Conservation (phyloP, 2,888 invertebrate species). For the Maniola hyperantus region DNA sequence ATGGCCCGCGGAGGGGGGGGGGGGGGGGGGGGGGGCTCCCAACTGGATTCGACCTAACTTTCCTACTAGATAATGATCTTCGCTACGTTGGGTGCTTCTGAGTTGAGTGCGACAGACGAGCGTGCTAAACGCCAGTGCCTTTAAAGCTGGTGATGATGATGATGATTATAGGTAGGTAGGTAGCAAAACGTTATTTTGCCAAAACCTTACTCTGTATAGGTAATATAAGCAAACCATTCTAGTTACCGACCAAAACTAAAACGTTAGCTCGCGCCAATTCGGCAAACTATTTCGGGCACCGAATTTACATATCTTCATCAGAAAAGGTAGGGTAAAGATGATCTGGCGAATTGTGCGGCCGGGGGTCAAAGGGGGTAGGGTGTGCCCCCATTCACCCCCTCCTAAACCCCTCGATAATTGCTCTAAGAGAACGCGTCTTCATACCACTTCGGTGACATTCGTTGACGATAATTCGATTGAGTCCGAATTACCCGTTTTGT, state of each 20-base stretch:
- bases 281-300: constrained; percentile 33
- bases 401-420: constrained; percentile 56
- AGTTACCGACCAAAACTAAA: constrained; percentile 26
- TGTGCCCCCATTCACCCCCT: constrained; percentile 37
- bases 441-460: constrained; percentile 65
- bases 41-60: constrained; percentile 80
- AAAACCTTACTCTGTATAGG: neutral
- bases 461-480: constrained; percentile 72
- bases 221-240: constrained; percentile 20
- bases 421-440: constrained; percentile 71
- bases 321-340: constrained; percentile 75
- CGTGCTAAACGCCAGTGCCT: constrained; percentile 48
- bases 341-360: constrained; percentile 65
- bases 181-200: too few species aligned
- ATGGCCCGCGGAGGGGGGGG: constrained; percentile 56
- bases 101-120: constrained; percentile 41
- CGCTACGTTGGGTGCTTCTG: constrained; percentile 69
- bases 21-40: constrained; percentile 57
- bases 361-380: constrained; percentile 40
- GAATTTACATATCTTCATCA: constrained; percentile 78
- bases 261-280: constrained; percentile 24
- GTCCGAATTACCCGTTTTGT: constrained; percentile 61
- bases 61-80: constrained; percentile 80
- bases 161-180: too few species aligned
- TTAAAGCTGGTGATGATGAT: neutral